phyloP scores from a whole-genome alignment of 2,113 vertebrate species.

The Bagarius yarrelli region DNA sequence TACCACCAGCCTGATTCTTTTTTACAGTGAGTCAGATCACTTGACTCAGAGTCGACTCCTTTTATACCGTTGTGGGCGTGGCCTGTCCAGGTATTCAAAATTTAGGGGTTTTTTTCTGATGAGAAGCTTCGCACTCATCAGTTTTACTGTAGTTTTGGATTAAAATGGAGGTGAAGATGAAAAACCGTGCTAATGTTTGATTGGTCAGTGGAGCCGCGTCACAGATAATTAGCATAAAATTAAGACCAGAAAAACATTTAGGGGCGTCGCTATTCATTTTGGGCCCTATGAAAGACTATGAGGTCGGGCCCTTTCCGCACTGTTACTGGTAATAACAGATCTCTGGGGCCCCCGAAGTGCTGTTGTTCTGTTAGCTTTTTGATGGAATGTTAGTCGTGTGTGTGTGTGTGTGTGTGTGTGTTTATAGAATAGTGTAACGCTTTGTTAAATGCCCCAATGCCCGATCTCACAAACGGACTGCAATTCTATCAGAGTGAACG shows the following conservation, averaged over 20 bases:
- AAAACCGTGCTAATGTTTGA: neutral
- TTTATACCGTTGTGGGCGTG: neutral
- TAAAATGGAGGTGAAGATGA: neutral
- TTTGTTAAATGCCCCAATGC: too few species aligned
- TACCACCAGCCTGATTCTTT: neutral
- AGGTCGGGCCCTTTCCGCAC: too few species aligned
- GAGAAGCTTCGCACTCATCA: neutral
- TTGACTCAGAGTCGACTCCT: neutral
- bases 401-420: neutral
- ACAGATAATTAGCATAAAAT: neutral
- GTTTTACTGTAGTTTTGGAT: too few species aligned
- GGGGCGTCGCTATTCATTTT: too few species aligned
- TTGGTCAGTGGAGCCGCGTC: neutral
- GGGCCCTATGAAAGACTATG: too few species aligned
- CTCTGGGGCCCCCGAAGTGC: too few species aligned
- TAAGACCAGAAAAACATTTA: neutral
- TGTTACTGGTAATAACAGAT: too few species aligned
- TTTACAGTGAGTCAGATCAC: neutral
- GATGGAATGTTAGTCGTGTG: neutral
- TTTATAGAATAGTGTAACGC: neutral
- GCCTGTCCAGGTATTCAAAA: neutral
- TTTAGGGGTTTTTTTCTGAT: neutral
- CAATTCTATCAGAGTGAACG: neutral
- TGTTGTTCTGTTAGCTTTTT: neutral
- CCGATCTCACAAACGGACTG: constrained; percentile 34